Evolutionary conservation across 2,888 invertebrate genomes (phyloP).

Genomic region (Holacanthella duospinosa): DNA sequence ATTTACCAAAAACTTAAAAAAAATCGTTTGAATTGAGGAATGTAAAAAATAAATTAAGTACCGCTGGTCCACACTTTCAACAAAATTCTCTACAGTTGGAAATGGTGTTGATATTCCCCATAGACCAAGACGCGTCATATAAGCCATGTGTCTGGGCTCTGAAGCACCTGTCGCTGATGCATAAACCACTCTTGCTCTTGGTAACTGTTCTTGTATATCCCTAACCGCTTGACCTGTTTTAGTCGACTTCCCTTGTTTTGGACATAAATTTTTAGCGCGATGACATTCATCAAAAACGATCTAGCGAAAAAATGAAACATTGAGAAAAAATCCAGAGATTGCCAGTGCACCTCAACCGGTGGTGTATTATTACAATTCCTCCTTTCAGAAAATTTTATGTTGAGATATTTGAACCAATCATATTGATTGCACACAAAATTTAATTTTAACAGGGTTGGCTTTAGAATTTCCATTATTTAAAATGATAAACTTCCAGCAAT

Average conservation of each 20-base stretch:
- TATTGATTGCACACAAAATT: too few relatives aligned
- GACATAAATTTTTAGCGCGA: constrained; percentile 95
- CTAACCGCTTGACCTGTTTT: constrained; percentile 92
- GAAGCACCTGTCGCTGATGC: constrained; percentile 96
- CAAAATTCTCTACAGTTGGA: constrained; percentile 86
- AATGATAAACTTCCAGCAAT: background rate
- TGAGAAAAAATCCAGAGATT: background rate
- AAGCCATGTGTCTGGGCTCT: constrained; percentile 98
- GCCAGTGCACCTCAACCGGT: too few relatives aligned
- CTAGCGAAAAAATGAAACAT: constrained; percentile 41
- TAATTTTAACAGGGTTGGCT: too few relatives aligned
- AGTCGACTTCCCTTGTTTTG: constrained; percentile 92
- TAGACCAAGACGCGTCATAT: constrained; percentile 97
- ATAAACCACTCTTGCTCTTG: constrained; percentile 85
- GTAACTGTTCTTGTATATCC: constrained; percentile 86
- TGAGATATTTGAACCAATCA: too few relatives aligned
- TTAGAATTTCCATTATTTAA: background rate
- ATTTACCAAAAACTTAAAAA: background rate
- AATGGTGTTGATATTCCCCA: constrained; percentile 98
- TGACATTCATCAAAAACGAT: constrained; percentile 99
- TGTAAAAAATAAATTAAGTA: constrained; percentile 39
- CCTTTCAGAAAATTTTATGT: too few relatives aligned
- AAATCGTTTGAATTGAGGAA: background rate
- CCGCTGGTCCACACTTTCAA: constrained; percentile 91
- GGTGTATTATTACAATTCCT: too few relatives aligned